Evolutionary conservation across 2,797 vertebrate species (phyloP).

Genomic region (Scolopax bukidnonensis): DNA sequence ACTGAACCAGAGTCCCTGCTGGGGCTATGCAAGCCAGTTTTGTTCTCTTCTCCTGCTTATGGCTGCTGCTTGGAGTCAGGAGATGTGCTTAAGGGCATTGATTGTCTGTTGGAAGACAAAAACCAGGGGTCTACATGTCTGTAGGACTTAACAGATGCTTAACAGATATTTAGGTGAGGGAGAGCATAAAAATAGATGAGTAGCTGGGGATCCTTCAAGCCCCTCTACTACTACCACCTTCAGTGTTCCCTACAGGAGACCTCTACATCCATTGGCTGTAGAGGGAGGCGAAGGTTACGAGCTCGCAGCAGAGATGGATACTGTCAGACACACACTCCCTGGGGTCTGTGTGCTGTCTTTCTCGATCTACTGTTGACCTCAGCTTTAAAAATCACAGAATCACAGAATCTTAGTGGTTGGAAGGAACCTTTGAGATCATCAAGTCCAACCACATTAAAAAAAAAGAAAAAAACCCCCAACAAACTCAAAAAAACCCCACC

Average conservation of each 20-base stretch:
- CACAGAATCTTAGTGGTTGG: too few relatives aligned
- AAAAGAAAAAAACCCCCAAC: too few relatives aligned
- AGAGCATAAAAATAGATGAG: background rate
- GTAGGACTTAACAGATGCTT: background rate
- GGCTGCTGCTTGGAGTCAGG: background rate
- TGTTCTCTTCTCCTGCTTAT: background rate
- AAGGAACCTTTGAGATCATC: too few relatives aligned
- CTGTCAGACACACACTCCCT: background rate
- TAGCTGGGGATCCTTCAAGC: background rate
- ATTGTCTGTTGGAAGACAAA: background rate
- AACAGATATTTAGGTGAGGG: background rate
- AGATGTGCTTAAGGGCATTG: background rate
- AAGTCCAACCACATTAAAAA: too few relatives aligned
- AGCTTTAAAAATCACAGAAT: background rate
- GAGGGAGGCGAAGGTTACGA: background rate
- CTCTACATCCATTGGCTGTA: fast-evolving
- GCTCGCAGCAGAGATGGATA: background rate
- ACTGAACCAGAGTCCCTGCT: background rate
- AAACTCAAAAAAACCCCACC: too few relatives aligned
- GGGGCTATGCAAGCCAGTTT: fast-evolving
- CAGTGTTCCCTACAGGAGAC: background rate
- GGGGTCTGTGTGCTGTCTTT: background rate
- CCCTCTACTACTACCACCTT: background rate
- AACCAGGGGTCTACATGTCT: background rate
- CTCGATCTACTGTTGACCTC: background rate